A percentile compares a stretch with the other conserved stretches of the same genome.
These are phyloP conservation scores for Larimichthys crocea DNA, from an alignment of 2,113 vertebrate genomes.

Conservation along the genomic window DNA sequence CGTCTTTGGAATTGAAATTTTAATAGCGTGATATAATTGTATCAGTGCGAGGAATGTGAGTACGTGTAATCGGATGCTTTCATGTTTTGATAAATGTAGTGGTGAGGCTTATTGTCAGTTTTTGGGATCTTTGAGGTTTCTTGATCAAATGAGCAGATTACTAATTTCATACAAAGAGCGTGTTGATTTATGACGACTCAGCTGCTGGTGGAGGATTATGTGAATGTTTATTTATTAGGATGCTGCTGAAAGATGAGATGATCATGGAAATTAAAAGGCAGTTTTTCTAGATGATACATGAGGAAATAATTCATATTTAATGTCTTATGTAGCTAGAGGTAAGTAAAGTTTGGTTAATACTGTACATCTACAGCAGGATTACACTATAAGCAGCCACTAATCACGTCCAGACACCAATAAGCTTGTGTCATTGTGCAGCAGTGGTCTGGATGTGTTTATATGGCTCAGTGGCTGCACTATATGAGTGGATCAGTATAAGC, in stretches of 20 bases:
- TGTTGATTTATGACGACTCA: constrained; percentile 37
- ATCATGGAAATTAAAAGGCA: background rate
- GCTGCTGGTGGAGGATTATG: constrained; percentile 43
- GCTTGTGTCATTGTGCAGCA: constrained; percentile 55
- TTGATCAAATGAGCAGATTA: constrained; percentile 41
- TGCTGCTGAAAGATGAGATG: background rate
- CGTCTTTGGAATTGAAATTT: constrained; percentile 69
- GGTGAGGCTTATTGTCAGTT: constrained; percentile 43
- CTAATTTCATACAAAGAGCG: constrained; percentile 30
- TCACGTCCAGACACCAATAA: constrained; percentile 59
- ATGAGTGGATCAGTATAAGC: constrained; percentile 69
- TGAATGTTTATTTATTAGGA: constrained; percentile 38
- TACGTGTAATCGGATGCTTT: constrained; percentile 55
- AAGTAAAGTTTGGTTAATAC: constrained; percentile 40
- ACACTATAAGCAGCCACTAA: constrained; percentile 48
- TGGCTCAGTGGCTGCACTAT: constrained; percentile 69
- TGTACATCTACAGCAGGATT: constrained; percentile 53
- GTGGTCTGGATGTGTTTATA: constrained; percentile 61
- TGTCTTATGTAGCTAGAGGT: background rate
- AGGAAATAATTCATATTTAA: constrained; percentile 19
- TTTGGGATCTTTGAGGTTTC: constrained; percentile 37
- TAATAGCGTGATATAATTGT: constrained; percentile 63
- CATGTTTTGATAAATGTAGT: constrained; percentile 39
- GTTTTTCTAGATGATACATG: constrained; percentile 7
- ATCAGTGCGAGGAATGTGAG: constrained; percentile 57